phyloP scores from a whole-genome alignment of 2,797 vertebrate species.

The Coregonus sp. region DNA sequence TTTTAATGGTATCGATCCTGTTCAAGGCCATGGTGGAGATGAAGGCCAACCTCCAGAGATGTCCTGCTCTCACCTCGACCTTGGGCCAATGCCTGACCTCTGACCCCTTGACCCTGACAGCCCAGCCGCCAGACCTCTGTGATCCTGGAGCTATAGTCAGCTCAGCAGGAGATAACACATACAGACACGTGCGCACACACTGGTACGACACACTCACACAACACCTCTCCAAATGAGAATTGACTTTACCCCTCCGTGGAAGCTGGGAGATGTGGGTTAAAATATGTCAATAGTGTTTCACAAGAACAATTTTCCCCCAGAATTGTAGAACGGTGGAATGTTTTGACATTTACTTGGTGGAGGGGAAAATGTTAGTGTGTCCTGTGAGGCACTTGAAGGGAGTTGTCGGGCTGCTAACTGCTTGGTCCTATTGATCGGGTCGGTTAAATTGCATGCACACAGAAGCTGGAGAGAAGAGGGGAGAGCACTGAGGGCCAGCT shows the following conservation, averaged over 20 bases:
- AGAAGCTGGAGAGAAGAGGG: constrained; percentile 61
- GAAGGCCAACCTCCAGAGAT: constrained; percentile 78
- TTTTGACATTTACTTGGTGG: constrained; percentile 91
- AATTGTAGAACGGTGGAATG: constrained; percentile 79
- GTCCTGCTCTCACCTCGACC: constrained; percentile 88
- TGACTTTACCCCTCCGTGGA: constrained; percentile 77
- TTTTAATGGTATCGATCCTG: constrained; percentile 88
- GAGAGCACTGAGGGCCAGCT: not conserved
- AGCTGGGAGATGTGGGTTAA: constrained; percentile 86
- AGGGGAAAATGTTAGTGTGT: constrained; percentile 73
- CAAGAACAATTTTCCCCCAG: constrained; percentile 89
- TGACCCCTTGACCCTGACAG: constrained; percentile 54
- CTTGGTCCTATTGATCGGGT: constrained; percentile 86
- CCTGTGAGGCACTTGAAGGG: constrained; percentile 84
- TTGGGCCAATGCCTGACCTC: constrained; percentile 79
- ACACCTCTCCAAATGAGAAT: constrained; percentile 86
- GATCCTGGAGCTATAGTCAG: constrained; percentile 68
- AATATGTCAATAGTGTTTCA: constrained; percentile 96
- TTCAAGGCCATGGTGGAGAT: constrained; percentile 83
- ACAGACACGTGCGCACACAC: not conserved
- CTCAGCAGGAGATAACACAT: constrained; percentile 44
- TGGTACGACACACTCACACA: not conserved
- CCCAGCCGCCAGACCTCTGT: constrained; percentile 55
- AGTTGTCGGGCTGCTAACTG: constrained; percentile 84
- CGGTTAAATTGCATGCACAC: constrained; percentile 90